Percentiles rank a stretch among this genome's conserved stretches.
Conservation (phyloP, 2,797 vertebrate genomes). For the Gymnoscopelus microlampas region DNA sequence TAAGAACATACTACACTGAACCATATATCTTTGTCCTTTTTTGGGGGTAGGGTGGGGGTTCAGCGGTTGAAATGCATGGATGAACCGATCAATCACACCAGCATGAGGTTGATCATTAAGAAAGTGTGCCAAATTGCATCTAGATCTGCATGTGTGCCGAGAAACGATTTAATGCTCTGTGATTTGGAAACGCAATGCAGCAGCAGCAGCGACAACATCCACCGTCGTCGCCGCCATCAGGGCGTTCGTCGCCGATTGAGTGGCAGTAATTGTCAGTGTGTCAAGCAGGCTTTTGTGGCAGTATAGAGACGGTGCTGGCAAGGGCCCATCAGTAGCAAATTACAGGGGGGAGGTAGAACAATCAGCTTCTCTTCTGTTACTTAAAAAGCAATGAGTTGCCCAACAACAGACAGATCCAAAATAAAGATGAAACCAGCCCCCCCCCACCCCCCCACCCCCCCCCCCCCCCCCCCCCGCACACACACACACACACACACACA, state of each 20-base stretch:
- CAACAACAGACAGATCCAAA: slow-evolving; percentile 65
- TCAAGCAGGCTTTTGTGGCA: slow-evolving; percentile 77
- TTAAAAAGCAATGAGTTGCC: slow-evolving; percentile 69
- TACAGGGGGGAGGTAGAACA: slow-evolving; percentile 74
- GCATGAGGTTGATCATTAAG: slow-evolving; percentile 22
- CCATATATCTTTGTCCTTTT: slow-evolving; percentile 39
- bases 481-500: too few relatives aligned
- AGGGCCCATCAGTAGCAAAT: slow-evolving; percentile 79
- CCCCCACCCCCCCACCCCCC: too few relatives aligned
- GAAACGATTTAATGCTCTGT: slow-evolving; percentile 45
- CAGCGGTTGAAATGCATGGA: slow-evolving; percentile 4
- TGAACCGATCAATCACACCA: slow-evolving; percentile 51
- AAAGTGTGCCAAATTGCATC: slow-evolving; percentile 45
- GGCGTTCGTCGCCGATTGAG: slow-evolving; percentile 71
- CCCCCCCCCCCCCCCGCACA: too few relatives aligned
- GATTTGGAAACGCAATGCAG: slow-evolving; percentile 56
- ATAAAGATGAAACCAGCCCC: slow-evolving; percentile 68
- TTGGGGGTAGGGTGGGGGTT: background rate
- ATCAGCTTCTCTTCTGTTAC: slow-evolving; percentile 75
- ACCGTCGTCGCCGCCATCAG: slow-evolving; percentile 21
- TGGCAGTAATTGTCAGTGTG: slow-evolving; percentile 80
- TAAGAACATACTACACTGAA: slow-evolving; percentile 31
- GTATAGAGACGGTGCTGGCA: slow-evolving; percentile 69
- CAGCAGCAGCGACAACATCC: slow-evolving; percentile 37
- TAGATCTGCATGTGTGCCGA: slow-evolving; percentile 50